Base-by-base conservation (phyloP, 2,888 invertebrate species). In the Cordilura impudica region DNA sequence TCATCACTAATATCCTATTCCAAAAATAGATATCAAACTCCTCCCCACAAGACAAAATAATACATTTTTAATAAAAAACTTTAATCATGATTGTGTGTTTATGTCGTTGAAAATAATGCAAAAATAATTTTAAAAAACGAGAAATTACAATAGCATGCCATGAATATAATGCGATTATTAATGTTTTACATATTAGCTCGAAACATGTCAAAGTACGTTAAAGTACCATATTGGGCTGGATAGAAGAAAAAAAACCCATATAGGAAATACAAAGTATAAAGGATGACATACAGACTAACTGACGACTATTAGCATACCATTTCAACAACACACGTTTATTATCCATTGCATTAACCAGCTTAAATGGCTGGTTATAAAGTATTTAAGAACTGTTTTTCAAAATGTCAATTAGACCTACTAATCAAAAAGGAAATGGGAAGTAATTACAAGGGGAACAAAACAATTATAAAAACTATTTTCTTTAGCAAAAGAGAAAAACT, bases 171-270 rank as follows among this genome's bases (percentile, higher is more conserved):
- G n/a, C n/a, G 7, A 61, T 18, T 29, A 67, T 45, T 14, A 18
- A 14, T 69, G 47, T 23, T 49, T 23, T n/a, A n/a, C n/a, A 12
- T 35, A 12, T 35, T 35, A 35, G 10, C 21, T 58, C 47, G 60
- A 54, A 29, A 71, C 70, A 71, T 60, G 71, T 51, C 77, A 77
- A 66, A 71, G 60, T 66, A 71, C 71, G 26, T 61, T 71, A 47
- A 71, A 77, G 66, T 71, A 54, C n/a, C 54, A 29, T 31, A 56
- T 63, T 69, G 58, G 21, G 14, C 31, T 21, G 10, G 63, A 19
- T 31, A 60, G 26, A n/a, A 7, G 8, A 21, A 43, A 19, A 16
- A 23, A 10, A 45, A 54, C 31, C 26, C 10, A 31, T 7, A 31
- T 63, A 26, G 49, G 49, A 69, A 61, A 18, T 49, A 10, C 16